Conservation (phyloP, 1,140 invertebrate genomes). For the Platorchestia sp. region DNA sequence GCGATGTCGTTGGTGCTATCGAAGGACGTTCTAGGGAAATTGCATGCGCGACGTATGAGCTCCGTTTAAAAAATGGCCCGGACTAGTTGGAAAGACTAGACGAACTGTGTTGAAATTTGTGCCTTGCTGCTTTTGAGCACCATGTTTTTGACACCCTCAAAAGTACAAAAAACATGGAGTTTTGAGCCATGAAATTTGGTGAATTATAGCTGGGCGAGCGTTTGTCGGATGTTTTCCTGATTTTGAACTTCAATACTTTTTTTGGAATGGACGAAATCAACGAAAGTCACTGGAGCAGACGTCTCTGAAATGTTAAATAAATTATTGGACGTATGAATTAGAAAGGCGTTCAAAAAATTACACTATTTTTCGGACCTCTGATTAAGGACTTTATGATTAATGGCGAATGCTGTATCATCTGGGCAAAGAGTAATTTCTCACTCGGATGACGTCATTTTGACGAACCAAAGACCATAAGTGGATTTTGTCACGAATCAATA, state of each 20-base stretch:
- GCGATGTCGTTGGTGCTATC: slow-evolving; percentile 37
- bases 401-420: too few species aligned
- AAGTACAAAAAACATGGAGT: background rate
- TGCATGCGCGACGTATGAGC: slow-evolving; percentile 15
- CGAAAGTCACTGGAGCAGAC: too few species aligned
- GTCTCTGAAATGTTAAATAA: background rate
- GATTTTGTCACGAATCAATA: too few species aligned
- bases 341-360: background rate
- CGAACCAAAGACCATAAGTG: too few species aligned
- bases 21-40: slow-evolving; percentile 14
- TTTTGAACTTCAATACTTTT: background rate
- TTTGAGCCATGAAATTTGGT: background rate
- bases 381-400: too few species aligned
- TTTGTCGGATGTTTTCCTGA: background rate
- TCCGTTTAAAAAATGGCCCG: slow-evolving; percentile 1
- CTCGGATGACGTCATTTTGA: too few species aligned
- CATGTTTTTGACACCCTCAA: background rate
- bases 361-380: too few species aligned
- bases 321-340: background rate
- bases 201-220: background rate
- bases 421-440: too few species aligned
- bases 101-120: slow-evolving; percentile 1
- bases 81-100: background rate
- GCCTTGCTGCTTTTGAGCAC: background rate
- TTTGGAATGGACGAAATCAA: background rate